Evolutionary conservation across 2,888 invertebrate genomes (phyloP).

Genomic region (Phania funesta): DNA sequence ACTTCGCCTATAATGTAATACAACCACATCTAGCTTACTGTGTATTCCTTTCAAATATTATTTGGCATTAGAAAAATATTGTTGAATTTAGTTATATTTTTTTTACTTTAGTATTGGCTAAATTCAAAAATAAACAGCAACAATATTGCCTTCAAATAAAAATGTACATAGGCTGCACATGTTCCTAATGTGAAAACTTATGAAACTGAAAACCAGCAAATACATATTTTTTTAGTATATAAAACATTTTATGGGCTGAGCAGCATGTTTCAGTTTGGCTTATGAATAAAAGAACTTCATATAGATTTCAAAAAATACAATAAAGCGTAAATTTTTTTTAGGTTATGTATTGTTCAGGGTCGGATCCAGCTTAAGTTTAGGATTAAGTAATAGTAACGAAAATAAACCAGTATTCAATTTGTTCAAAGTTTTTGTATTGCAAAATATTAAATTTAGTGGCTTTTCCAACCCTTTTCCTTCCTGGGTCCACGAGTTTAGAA

Average conservation of each 20-base stretch:
- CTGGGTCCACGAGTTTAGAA: no score
- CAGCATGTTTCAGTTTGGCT: slow-evolving; percentile 22
- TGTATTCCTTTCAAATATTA: slow-evolving; percentile 41
- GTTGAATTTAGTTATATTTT: slow-evolving; percentile 30
- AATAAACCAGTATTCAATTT: no score
- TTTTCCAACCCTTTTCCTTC: no score
- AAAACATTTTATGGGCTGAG: background rate
- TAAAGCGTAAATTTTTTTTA: background rate
- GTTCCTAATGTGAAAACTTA: slow-evolving; percentile 39
- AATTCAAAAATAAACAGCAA: slow-evolving; percentile 2
- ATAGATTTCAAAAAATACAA: slow-evolving; percentile 30
- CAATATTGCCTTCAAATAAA: slow-evolving; percentile 4
- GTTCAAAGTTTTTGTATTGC: no score
- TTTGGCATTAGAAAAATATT: slow-evolving; percentile 56
- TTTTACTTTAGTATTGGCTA: slow-evolving; percentile 41
- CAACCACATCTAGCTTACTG: slow-evolving; percentile 5
- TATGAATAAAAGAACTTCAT: slow-evolving; percentile 28
- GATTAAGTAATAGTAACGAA: no score
- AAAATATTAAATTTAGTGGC: no score
- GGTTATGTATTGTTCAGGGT: no score
- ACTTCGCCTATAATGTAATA: background rate
- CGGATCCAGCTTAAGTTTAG: no score
- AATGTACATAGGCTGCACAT: slow-evolving; percentile 47
- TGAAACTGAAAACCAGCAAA: slow-evolving; percentile 36
- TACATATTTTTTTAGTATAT: slow-evolving; percentile 6